Conservation (phyloP, 2,797 vertebrate species). For the Xenopus petersii region DNA sequence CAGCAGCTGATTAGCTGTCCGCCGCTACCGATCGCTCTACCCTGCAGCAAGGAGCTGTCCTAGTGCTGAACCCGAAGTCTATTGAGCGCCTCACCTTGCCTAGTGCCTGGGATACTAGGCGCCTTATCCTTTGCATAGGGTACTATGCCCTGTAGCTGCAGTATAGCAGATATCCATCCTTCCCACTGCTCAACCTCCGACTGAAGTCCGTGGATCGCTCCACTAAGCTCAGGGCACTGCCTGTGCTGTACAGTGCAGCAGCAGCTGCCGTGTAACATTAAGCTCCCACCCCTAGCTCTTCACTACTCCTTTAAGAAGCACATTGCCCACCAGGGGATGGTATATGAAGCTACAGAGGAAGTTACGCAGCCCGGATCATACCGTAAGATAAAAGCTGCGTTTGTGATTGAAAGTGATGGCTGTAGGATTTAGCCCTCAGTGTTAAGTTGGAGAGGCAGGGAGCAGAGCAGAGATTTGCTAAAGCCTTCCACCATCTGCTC, state of each 20-base stretch:
- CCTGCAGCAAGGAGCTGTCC: background rate
- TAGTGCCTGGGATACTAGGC: no score
- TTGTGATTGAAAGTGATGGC: constrained; percentile 87
- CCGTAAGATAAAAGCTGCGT: constrained; percentile 85
- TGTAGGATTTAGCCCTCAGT: constrained; percentile 76
- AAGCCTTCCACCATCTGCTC: constrained; percentile 83
- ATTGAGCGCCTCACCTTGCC: no score
- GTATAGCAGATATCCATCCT: background rate
- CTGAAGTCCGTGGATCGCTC: constrained; percentile 3
- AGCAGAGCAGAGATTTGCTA: constrained; percentile 66
- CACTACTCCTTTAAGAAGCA: constrained; percentile 74
- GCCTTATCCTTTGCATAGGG: background rate
- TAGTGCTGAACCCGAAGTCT: background rate
- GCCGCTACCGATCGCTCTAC: no score
- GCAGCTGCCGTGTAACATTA: background rate
- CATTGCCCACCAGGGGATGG: constrained; percentile 65
- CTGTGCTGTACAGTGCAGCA: background rate
- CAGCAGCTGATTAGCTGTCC: background rate
- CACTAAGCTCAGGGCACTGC: background rate
- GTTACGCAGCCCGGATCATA: constrained; percentile 82
- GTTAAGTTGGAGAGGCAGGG: constrained; percentile 72
- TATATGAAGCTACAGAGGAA: constrained; percentile 72
- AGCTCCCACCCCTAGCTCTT: background rate
- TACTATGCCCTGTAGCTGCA: no score
- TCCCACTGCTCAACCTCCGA: background rate